These are phyloP conservation scores for Megaceryle alcyon DNA, from an alignment of 2,797 vertebrate species.

Conservation along the genomic window DNA sequence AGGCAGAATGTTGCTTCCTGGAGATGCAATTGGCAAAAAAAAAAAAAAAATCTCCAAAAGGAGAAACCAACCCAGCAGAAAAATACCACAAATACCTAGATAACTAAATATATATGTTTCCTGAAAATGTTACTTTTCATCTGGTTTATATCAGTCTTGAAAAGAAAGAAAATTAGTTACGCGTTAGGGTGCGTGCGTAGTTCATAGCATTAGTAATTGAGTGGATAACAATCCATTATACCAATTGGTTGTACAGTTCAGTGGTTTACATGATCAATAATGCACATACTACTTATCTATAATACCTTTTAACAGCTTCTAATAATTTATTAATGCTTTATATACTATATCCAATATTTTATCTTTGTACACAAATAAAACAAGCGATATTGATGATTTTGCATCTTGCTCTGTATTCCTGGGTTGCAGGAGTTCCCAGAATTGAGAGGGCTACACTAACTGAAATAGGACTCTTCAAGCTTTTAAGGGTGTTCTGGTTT, in stretches of 20 bases:
- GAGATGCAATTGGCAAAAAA: not conserved
- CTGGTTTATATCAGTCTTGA: not conserved
- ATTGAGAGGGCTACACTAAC: not conserved
- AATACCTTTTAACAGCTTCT: slow-evolving; percentile 37
- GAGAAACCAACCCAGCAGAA: not conserved
- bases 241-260: not conserved
- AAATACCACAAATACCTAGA: fast-evolving
- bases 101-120: not conserved
- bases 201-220: not conserved
- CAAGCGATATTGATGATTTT: not conserved
- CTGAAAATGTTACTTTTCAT: not conserved
- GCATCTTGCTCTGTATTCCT: not conserved
- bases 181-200: fast-evolving
- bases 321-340: slow-evolving; percentile 51
- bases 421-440: not conserved
- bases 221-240: not conserved
- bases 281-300: slow-evolving; percentile 29
- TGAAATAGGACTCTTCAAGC: not conserved
- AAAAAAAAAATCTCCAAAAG: not conserved
- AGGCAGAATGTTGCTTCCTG: not conserved
- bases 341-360: slow-evolving; percentile 7
- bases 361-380: not conserved
- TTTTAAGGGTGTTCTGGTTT: not conserved
- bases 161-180: not conserved
- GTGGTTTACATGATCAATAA: slow-evolving; percentile 52